A percentile compares a stretch with the other conserved stretches of the same genome.
phyloP scores from a whole-genome alignment of 2,113 vertebrate genomes.

The Lates calcarifer region DNA sequence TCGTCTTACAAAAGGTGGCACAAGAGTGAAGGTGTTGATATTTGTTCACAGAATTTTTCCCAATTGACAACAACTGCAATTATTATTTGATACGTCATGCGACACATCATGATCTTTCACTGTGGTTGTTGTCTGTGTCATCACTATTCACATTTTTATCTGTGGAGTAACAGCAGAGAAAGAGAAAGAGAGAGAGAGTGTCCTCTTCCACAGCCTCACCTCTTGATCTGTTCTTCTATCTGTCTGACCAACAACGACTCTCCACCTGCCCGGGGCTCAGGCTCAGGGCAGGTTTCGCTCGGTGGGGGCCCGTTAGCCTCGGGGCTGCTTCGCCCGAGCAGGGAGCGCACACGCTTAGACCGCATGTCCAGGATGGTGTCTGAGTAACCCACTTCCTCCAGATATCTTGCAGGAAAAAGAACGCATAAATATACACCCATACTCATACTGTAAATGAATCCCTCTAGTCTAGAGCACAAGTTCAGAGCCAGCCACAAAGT shows the following conservation, averaged over 20 bases:
- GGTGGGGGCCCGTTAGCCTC: constrained; percentile 87
- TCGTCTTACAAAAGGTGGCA: not conserved
- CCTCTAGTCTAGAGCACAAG: not conserved
- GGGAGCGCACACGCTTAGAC: constrained; percentile 89
- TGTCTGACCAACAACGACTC: constrained; percentile 90
- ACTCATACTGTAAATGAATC: not conserved
- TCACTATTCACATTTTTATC: not conserved
- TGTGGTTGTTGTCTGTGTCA: not conserved
- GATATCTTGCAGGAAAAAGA: constrained; percentile 83
- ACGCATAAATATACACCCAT: not conserved
- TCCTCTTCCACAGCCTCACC: constrained; percentile 76
- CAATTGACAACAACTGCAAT: not conserved
- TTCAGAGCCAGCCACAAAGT: not conserved
- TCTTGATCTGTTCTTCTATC: constrained; percentile 94
- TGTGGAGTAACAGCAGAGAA: not conserved
- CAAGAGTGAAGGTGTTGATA: not conserved
- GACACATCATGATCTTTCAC: not conserved
- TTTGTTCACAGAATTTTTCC: not conserved
- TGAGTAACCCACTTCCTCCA: constrained; percentile 94
- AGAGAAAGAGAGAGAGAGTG: too few species aligned
- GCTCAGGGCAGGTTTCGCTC: constrained; percentile 70
- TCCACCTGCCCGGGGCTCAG: constrained; percentile 75
- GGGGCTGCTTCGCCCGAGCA: constrained; percentile 88
- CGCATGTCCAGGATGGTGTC: constrained; percentile 95
- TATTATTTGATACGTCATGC: too few species aligned